Evolutionary conservation across 2,797 vertebrate genomes (phyloP).

Genomic region (Chloroceryle inda): DNA sequence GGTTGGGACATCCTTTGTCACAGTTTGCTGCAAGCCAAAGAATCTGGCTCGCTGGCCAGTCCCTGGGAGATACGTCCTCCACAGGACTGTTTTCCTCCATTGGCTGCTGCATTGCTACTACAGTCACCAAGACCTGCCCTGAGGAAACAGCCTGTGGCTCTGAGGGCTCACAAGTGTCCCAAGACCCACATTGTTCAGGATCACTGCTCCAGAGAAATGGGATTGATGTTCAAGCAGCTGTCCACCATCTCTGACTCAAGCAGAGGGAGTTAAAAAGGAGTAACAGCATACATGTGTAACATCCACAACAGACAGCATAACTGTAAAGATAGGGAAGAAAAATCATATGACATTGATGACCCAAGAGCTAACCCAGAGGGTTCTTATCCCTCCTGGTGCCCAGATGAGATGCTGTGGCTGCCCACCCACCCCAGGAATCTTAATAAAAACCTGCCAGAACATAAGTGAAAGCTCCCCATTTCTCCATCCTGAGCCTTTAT

Average conservation of each 20-base stretch:
- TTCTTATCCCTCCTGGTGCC: not conserved
- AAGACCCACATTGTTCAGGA: not conserved
- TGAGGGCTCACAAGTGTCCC: not conserved
- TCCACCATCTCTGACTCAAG: not conserved
- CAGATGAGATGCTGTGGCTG: not conserved
- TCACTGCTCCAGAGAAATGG: not conserved
- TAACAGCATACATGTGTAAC: not conserved
- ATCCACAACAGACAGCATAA: not conserved
- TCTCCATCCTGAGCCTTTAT: not conserved
- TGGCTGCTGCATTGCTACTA: not conserved
- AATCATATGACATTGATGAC: fast-evolving
- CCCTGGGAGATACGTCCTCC: not conserved
- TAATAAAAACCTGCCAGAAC: not conserved
- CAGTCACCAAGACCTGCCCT: not conserved
- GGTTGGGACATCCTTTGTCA: not conserved
- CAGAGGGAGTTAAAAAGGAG: not conserved
- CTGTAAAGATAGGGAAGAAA: not conserved
- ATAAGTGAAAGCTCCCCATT: fast-evolving
- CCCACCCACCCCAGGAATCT: not conserved
- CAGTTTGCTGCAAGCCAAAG: not conserved
- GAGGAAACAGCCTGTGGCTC: not conserved
- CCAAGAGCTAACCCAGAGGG: not conserved
- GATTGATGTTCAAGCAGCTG: not conserved
- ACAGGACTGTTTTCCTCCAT: not conserved
- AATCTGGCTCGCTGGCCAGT: not conserved